Evolutionary conservation across 1,140 invertebrate species (phyloP), one percentile per base, ranked within the genome.

Genomic region (Tigriopus japonicus): DNA sequence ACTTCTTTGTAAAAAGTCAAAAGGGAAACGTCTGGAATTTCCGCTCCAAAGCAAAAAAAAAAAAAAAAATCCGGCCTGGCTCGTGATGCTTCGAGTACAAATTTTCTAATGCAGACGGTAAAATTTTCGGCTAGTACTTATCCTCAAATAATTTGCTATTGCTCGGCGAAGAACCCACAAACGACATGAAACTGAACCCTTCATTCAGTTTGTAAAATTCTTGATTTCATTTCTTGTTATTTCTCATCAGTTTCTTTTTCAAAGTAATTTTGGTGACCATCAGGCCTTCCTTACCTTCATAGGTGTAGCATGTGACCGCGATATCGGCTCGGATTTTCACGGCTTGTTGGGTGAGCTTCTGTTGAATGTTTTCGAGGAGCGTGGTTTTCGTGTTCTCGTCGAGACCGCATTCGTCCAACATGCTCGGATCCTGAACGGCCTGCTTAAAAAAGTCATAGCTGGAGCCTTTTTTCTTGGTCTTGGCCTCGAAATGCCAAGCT

Each of bases 381-480:
- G 49, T 28, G 69, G 89, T 84, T 72, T 94, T 94, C 13, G 91
- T 94, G 53, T 86, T 76, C 10, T 91, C 85, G 71, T 95, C 90
- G 43, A 99, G 77, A 62, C 87, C 85, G 77, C 93, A 98, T 75
- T 99, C 95, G 67, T 93, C 87, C 63, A 99, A 79, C 52, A 97
- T 85, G 63, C 85, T 83, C 6, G 90, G 88, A 71, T 96, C 89
- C 64, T 84, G 78, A 54, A 98, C 93, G 67, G 93, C 89, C 74
- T 95, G 90, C 75, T 98, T 98, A 70, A 99, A 99, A 65, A 90
- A 87, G 72, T 99, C 96, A 75, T 96, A 98, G 52, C 92, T 88
- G 42, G 87, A 89, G 19, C 84, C 85, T 70, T 91, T 87, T 71
- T 92, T 96, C 69, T 94, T 97, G 68, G 88, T 87, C 73, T 98